Base-by-base conservation (phyloP, 2,888 invertebrate genomes). In the Drosophila helvetica region DNA sequence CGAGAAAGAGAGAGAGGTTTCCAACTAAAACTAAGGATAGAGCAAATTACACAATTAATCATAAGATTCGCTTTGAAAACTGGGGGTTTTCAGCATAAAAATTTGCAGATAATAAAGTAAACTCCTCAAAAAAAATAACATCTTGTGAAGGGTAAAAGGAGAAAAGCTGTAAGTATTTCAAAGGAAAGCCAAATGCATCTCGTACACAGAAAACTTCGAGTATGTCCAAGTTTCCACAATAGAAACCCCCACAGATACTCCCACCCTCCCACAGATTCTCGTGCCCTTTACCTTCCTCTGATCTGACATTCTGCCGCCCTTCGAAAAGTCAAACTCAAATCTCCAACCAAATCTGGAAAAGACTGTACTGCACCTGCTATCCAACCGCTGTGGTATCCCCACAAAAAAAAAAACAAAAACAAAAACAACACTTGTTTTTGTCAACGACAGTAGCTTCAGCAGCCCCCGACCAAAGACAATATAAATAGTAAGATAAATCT, bases 381-480 rank as follows among this genome's bases (percentile, higher is more conserved):
- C 56, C 64, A 38, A 1, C 7, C 15, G 38, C 15, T 38, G 30
- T 30, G 30, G 7, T 25, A 30, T 18, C n/a, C 25, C 17, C 18
- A 55, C 27, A 27, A 7, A 7, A 27, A 27, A n/a, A 7, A 7
- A 25, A 62, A 60, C 18, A 56, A 56, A 30, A 45, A 5, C 4
- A 1, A 7, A 25, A 62, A 60, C 27, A 56, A 56, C 56, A 45
- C 30, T 46, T 30, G 30, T 47, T 19, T 19, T 81, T 88, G 89
- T 85, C 89, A 88, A 88, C 84, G 76, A 71, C 88, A 88, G 83
- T 86, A 88, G 83, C 83, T 73, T 69, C 68, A 69, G 45, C 69
- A 70, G 48, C 15, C 51, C 46, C 65, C 47, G 47, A 61, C 71
- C 30, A 30, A 8, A 27, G n/a, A 45, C 12, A 18, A 30, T 57